Evolutionary conservation across 2,888 invertebrate genomes (phyloP), one percentile per base, ranked within the genome.

Genomic region (Metopia argyrocephala): DNA sequence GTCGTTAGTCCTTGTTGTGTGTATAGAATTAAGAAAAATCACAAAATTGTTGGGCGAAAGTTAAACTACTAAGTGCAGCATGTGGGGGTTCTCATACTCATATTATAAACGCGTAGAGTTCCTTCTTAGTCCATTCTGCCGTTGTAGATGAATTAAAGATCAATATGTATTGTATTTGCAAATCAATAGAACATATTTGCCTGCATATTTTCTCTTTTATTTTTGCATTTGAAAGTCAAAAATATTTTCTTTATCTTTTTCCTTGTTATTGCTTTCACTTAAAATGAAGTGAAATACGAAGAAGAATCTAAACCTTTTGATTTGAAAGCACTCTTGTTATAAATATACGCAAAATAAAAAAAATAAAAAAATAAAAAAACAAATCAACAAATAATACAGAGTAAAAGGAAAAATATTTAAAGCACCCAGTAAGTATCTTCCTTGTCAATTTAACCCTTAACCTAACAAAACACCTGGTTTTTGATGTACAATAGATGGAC

Each of bases 211-310:
- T 52, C 52, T 38, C n/a, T 52, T 45, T 59, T 27, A 31, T 59
- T 28, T 59, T 70, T 59, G 65, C 61, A 61, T 61, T 68, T 52
- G 66, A 45, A 61, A 68, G 61, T 46, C 38, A 75, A 54, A 54
- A 52, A 68, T 74, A 66, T 66, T 54, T 66, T 20, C 66, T 57
- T 74, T 74, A 74, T 74, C 74, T 74, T 50, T 46, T 65, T 61
- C 5, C 66, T 75, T 61, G 59, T 75, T 68, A 66, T 75, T 52
- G 75, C 75, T 75, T 75, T 75, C 75, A 75, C 75, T 68, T 66
- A 45, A 66, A 75, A 59, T 59, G 45, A 61, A 28, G 54, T 62
- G 45, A 18, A 45, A 62, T 50, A 68, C 15, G 15, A 9, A 38
- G 38, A 38, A 50, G n/a, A 45, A 18, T 45, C 59, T 62, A 46